These are phyloP conservation scores for Ifrita kowaldi DNA, from an alignment of 2,113 vertebrate species.

Conservation along the genomic window DNA sequence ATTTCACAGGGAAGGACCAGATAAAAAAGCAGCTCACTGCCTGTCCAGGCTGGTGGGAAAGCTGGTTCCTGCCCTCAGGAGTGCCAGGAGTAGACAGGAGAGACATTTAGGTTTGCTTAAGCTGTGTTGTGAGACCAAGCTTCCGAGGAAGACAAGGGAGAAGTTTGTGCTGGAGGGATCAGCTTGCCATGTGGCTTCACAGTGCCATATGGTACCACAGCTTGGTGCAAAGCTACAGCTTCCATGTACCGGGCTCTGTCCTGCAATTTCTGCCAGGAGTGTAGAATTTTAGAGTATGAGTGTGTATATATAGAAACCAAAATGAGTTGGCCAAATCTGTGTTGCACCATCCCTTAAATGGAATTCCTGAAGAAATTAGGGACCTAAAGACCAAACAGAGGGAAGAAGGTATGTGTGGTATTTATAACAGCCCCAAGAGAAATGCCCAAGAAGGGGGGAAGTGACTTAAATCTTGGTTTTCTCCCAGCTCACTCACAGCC, in stretches of 20 bases:
- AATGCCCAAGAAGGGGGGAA: neutral
- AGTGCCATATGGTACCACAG: neutral
- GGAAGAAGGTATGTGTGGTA: neutral
- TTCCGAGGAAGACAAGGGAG: neutral
- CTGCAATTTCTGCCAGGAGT: neutral
- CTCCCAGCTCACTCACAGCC: neutral
- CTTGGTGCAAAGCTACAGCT: neutral
- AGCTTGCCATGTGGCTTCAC: neutral
- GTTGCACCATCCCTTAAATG: neutral
- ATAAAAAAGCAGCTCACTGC: neutral
- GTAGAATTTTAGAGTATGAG: neutral
- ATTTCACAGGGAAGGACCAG: neutral
- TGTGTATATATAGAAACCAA: neutral
- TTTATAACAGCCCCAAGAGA: neutral
- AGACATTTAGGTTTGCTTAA: neutral
- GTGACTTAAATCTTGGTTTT: neutral
- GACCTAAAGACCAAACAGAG: neutral
- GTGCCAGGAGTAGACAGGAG: neutral
- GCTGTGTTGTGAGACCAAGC: neutral
- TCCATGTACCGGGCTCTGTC: neutral
- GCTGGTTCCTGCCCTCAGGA: neutral
- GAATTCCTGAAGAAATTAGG: slow-evolving; percentile 14
- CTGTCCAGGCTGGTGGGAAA: neutral
- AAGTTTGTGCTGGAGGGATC: neutral
- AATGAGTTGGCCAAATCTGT: neutral